Conservation (phyloP, 2,797 vertebrate genomes). For the Siniperca obscura region DNA sequence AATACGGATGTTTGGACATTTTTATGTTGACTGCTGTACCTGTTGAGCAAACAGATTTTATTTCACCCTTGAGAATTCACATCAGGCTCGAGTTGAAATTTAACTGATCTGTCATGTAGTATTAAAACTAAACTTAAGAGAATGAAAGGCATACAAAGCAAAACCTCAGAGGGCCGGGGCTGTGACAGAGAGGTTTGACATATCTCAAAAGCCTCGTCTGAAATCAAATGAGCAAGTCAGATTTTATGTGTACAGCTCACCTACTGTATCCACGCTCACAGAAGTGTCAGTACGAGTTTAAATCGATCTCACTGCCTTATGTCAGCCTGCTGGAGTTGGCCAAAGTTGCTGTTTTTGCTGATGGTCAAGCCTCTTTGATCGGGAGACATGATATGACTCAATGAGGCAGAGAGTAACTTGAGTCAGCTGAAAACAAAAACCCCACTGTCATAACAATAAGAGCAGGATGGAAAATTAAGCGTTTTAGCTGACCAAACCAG, state of each 20-base stretch:
- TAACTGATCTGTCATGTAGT: constrained; percentile 30
- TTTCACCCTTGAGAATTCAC: constrained; percentile 19
- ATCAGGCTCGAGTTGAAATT: constrained; percentile 18
- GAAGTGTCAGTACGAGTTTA: constrained; percentile 57
- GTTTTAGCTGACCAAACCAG: constrained; percentile 56
- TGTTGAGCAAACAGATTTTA: constrained; percentile 33
- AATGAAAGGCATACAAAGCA: constrained; percentile 20
- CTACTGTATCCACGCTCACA: constrained; percentile 22
- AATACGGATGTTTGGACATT: not conserved
- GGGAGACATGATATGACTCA: constrained; percentile 57
- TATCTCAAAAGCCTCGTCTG: not conserved
- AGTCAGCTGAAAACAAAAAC: constrained; percentile 69
- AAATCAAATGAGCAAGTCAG: constrained; percentile 8
- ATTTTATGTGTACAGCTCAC: constrained; percentile 4
- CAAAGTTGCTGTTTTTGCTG: constrained; percentile 62
- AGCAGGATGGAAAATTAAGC: constrained; percentile 40
- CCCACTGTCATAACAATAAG: constrained; percentile 62
- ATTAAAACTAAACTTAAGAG: constrained; percentile 35
- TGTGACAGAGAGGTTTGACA: constrained; percentile 32
- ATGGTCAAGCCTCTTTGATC: constrained; percentile 72
- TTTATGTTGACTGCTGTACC: not conserved
- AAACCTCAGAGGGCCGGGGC: constrained; percentile 7
- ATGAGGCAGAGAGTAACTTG: constrained; percentile 60
- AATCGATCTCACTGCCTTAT: not conserved
- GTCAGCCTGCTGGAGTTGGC: constrained; percentile 37